These are phyloP conservation scores for Colostygia pectinataria DNA, from an alignment of 2,888 invertebrate species.

Conservation along the genomic window DNA sequence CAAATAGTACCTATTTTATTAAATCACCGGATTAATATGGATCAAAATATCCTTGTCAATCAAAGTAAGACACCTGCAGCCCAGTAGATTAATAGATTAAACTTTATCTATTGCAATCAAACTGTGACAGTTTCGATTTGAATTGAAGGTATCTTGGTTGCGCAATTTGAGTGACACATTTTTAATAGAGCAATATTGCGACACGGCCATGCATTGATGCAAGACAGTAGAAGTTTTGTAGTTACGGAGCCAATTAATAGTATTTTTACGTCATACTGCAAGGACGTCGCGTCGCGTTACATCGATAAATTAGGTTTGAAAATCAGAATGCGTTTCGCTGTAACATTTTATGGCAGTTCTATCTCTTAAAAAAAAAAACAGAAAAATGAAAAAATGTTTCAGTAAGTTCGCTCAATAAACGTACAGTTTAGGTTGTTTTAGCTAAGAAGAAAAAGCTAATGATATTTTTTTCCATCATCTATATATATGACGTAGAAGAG, in stretches of 20 bases:
- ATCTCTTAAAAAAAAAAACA: too few species aligned
- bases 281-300: too few species aligned
- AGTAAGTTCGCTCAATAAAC: too few species aligned
- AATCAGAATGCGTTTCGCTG: too few species aligned
- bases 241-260: background rate
- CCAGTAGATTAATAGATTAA: conserved; percentile 21
- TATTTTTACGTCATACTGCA: background rate
- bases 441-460: too few species aligned
- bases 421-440: too few species aligned
- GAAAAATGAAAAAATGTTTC: too few species aligned
- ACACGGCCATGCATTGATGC: conserved; percentile 24
- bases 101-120: conserved; percentile 32
- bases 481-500: background rate
- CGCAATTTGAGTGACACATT: conserved; percentile 37
- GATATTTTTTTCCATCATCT: too few species aligned
- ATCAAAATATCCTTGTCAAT: conserved; percentile 54
- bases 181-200: conserved; percentile 40
- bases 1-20: too few species aligned
- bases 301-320: too few species aligned
- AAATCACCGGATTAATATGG: too few species aligned
- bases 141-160: conserved; percentile 28
- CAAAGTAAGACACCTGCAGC: conserved; percentile 31
- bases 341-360: too few species aligned
- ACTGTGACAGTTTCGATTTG: conserved; percentile 28
- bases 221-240: conserved; percentile 11